Percentiles rank a stretch among this genome's conserved stretches.
These are phyloP conservation scores for Campodea augens DNA, from an alignment of 1,140 invertebrate species.

Conservation along the genomic window DNA sequence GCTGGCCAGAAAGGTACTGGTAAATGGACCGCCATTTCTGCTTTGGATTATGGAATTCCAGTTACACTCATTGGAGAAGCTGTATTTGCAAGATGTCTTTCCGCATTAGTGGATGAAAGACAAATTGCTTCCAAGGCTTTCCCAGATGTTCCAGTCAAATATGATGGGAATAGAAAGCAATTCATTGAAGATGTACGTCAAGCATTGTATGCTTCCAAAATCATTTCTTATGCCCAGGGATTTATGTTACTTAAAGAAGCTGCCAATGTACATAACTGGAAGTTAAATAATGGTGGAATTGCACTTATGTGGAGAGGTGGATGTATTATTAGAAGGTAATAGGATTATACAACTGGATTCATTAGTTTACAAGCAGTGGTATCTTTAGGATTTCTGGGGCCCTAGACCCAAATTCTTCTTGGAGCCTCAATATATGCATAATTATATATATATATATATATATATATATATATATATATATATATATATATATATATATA, in stretches of 20 bases:
- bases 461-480: too few relatives aligned
- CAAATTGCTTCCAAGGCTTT: constrained; percentile 58
- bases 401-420: too few relatives aligned
- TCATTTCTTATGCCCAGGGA: constrained; percentile 97
- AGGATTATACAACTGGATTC: too few relatives aligned
- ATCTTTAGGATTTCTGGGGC: too few relatives aligned
- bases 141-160: constrained; percentile 37
- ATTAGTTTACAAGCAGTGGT: too few relatives aligned
- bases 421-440: too few relatives aligned
- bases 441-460: too few relatives aligned
- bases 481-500: too few relatives aligned
- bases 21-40: constrained; percentile 96
- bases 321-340: constrained; percentile 85
- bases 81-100: constrained; percentile 90
- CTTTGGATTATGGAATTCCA: constrained; percentile 88
- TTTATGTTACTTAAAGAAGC: constrained; percentile 96
- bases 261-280: constrained; percentile 77
- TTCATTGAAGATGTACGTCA: constrained; percentile 60
- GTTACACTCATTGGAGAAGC: constrained; percentile 96
- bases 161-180: constrained; percentile 46
- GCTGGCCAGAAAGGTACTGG: constrained; percentile 99
- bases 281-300: constrained; percentile 93
- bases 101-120: constrained; percentile 68
- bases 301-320: constrained; percentile 99
- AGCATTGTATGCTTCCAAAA: constrained; percentile 94